Evolutionary conservation across 2,797 vertebrate species (phyloP), one percentile per base, ranked within the genome.

Genomic region (Aythya fuligula): DNA sequence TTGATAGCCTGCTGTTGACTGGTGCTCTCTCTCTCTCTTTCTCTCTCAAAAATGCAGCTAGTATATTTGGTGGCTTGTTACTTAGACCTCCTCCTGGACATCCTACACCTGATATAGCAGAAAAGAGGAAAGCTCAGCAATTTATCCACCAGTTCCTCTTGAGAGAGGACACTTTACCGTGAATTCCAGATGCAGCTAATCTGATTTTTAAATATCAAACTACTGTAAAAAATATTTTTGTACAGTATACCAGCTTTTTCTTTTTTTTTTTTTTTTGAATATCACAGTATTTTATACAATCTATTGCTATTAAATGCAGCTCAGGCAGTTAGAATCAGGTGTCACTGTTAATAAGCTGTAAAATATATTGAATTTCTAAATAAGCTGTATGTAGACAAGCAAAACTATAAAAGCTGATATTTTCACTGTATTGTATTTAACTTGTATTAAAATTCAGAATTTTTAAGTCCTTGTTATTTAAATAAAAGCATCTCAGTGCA

Each of bases 61-160:
- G 98, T 70, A 98, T 99, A 94, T 99, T 99, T 93, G 98, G 99
- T 83, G 98, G 98, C 7, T 97, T 99, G 95, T 85, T 99, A 22
- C 97, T 99, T 61, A 98, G 98, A 38, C 98, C 98, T 19, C 97
- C 98, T 16, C 96, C 98, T 2, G 87, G 77, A 7, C 85, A 60
- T 2, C 96, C 94, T 12, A 97, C 97, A 6, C 98, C 98, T 16
- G 98, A 98, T 82, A 97, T 98, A 9, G 83, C 90, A 1, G 98
- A 99, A 74, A 99, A 99, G 97, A 99, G 97, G 96, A 99, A 98
- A 94, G 98, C 98, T n/a, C 99, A 99, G 96, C 98, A 99, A 41
- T 99, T 99, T 62, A 98, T 99, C 96, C 98, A 94, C 30, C 98
- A 99, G 89, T 99, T 99, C 97, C 98, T 99, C 66, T 4, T 84